These are phyloP conservation scores for Merodon equestris DNA, from an alignment of 2,888 invertebrate genomes.

Conservation along the genomic window DNA sequence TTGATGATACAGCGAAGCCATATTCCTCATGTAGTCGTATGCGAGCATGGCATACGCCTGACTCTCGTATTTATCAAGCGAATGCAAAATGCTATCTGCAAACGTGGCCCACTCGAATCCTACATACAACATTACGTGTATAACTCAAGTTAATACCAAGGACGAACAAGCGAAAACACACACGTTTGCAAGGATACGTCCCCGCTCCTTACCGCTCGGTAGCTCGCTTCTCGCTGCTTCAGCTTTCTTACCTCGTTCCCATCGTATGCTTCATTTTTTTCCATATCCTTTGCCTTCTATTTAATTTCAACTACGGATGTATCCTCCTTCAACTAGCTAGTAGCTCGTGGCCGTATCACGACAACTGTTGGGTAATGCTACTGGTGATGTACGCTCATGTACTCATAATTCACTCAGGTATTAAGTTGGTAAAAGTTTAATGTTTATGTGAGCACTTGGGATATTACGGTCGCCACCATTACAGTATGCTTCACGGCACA, in stretches of 20 bases:
- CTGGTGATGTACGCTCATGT: constrained; percentile 23
- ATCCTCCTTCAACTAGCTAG: neutral
- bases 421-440: constrained; percentile 55
- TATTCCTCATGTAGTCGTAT: constrained; percentile 6
- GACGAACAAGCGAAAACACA: constrained; percentile 31
- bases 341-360: too few species aligned
- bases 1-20: constrained; percentile 59
- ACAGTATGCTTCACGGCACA: constrained; percentile 53
- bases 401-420: constrained; percentile 49
- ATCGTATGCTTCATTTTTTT: constrained; percentile 21
- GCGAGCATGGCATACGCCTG: constrained; percentile 5
- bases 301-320: constrained; percentile 35
- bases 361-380: constrained; percentile 2
- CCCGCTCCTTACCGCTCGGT: too few species aligned
- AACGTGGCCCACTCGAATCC: constrained; percentile 3
- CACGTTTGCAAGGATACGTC: constrained; percentile 24
- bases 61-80: constrained; percentile 22
- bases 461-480: constrained; percentile 43
- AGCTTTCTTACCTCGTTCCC: too few species aligned
- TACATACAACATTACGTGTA: constrained; percentile 48
- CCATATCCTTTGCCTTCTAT: constrained; percentile 36
- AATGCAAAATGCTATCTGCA: constrained; percentile 40
- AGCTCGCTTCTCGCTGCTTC: too few species aligned
- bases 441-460: constrained; percentile 44
- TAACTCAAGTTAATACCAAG: constrained; percentile 58